These are phyloP conservation scores for Anguilla marmorata DNA, from an alignment of 2,797 vertebrate species.

Conservation along the genomic window DNA sequence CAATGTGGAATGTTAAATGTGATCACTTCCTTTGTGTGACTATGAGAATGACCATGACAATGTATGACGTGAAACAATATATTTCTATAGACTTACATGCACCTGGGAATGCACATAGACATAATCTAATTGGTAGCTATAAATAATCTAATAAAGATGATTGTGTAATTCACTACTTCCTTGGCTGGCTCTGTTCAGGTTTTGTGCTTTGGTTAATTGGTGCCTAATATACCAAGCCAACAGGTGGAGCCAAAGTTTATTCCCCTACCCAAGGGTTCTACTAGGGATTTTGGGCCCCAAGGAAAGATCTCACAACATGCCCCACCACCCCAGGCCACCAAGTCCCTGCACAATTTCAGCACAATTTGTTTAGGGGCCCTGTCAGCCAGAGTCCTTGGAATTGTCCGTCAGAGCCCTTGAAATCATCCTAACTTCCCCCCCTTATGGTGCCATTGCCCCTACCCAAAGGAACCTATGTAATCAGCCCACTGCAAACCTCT, in stretches of 20 bases:
- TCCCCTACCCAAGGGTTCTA: too few species aligned
- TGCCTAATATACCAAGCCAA: background rate
- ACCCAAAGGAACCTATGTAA: too few species aligned
- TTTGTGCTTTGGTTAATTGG: background rate
- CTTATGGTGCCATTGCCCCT: too few species aligned
- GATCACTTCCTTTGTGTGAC: conserved; percentile 43
- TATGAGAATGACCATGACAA: conserved; percentile 39
- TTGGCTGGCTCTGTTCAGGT: background rate
- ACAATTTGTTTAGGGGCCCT: too few species aligned
- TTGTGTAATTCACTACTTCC: conserved; percentile 4
- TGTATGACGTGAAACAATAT: conserved; percentile 43
- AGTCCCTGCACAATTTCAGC: too few species aligned
- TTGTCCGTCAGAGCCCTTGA: too few species aligned
- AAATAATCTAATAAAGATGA: conserved; percentile 37
- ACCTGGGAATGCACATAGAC: conserved; percentile 68
- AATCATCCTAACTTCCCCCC: too few species aligned
- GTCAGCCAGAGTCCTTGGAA: too few species aligned
- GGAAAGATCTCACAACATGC: too few species aligned
- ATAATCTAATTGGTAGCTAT: conserved; percentile 58
- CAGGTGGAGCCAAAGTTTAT: background rate
- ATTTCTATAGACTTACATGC: conserved; percentile 55
- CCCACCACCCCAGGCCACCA: too few species aligned
- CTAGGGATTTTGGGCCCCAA: too few species aligned
- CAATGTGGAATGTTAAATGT: conserved; percentile 59
- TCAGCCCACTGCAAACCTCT: too few species aligned